Percentiles rank a stretch among this genome's conserved stretches.
phyloP scores from a whole-genome alignment of 2,113 vertebrate species.

The Xerus inauris region DNA sequence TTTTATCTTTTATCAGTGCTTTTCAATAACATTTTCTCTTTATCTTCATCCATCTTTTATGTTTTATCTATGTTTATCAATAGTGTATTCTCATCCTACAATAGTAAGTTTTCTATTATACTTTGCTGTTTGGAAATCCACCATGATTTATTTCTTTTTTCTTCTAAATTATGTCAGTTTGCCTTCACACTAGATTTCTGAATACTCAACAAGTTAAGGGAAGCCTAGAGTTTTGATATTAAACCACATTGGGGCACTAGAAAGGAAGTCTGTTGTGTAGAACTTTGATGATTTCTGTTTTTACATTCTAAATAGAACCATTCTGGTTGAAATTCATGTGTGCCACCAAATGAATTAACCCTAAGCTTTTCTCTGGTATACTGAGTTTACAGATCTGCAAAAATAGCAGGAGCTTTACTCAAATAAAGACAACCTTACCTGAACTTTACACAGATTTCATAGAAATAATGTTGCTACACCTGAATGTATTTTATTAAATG shows the following conservation, averaged over 20 bases:
- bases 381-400: neutral
- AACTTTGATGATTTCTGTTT: neutral
- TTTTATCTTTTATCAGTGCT: neutral
- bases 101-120: neutral
- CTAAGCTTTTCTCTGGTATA: neutral
- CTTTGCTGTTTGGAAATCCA: neutral
- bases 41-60: neutral
- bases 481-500: neutral
- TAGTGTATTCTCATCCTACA: too few species aligned
- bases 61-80: too few species aligned
- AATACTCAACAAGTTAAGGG: neutral
- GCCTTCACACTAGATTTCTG: neutral
- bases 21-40: neutral
- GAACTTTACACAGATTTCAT: neutral
- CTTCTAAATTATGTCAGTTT: neutral
- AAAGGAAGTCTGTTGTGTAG: neutral
- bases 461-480: neutral
- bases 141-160: neutral
- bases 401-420: neutral
- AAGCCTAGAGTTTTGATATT: slow-evolving; percentile 3
- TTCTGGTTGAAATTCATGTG: neutral
- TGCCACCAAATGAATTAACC: neutral
- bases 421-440: neutral
- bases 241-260: neutral
- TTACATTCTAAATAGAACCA: neutral